Conservation (phyloP, 37 sponge, comb jelly and placozoan genomes). For the Ianthella basta region DNA sequence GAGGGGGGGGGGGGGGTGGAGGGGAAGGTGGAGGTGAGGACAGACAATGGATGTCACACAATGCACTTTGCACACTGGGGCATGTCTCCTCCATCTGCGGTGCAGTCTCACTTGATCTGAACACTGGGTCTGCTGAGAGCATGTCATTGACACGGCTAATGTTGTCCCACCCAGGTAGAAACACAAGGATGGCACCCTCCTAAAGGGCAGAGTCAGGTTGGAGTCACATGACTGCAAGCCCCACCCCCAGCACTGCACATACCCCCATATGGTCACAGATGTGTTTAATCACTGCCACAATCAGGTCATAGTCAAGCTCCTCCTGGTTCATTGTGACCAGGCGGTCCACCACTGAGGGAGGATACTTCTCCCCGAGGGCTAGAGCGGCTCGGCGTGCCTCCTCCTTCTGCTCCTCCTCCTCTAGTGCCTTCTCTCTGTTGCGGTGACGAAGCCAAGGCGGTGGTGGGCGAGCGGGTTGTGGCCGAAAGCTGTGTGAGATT, state of each 20-base stretch:
- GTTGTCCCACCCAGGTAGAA: constrained; percentile 78
- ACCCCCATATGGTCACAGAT: constrained; percentile 44
- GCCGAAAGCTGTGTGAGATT: constrained; percentile 32
- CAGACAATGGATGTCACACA: too few relatives aligned
- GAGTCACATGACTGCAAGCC: not conserved
- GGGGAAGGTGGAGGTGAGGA: too few relatives aligned
- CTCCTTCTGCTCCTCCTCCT: constrained; percentile 28
- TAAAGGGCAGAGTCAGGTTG: not conserved
- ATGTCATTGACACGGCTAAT: constrained; percentile 71
- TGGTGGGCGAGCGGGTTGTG: constrained; percentile 11
- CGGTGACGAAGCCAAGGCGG: constrained; percentile 36
- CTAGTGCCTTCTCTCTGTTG: constrained; percentile 17
- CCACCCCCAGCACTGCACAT: not conserved
- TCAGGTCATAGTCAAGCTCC: constrained; percentile 53
- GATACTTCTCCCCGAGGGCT: constrained; percentile 43
- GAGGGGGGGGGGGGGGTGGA: too few relatives aligned
- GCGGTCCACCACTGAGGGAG: constrained; percentile 35
- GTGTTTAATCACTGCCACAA: constrained; percentile 34
- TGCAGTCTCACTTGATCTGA: constrained; percentile 14
- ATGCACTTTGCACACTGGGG: too few relatives aligned
- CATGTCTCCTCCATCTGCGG: too few relatives aligned
- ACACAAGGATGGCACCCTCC: constrained; percentile 77
- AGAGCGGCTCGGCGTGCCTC: constrained; percentile 6
- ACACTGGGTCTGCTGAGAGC: constrained; percentile 56
- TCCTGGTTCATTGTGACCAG: constrained; percentile 35